A percentile compares a stretch with the other conserved stretches of the same genome.
phyloP scores from a whole-genome alignment of 35 echinoderm and acorn worm species.

The Eucidaris tribuloides region DNA sequence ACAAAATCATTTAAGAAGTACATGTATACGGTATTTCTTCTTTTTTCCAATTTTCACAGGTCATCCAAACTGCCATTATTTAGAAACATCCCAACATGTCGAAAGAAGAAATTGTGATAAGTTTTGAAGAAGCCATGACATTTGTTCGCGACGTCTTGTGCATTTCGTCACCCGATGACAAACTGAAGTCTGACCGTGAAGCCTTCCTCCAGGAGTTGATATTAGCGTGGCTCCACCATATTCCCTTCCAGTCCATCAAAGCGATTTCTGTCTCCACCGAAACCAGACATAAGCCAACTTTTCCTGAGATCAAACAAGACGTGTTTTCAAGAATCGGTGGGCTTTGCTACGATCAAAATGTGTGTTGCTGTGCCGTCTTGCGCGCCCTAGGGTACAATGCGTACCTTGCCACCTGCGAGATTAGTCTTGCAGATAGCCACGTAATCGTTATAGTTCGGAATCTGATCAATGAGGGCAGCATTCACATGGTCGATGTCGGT shows the following conservation, averaged over 20 bases:
- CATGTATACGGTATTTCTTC: no score
- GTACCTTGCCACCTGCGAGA: constrained; percentile 21
- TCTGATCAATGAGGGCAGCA: constrained; percentile 24
- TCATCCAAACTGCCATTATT: no score
- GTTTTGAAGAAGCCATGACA: background rate
- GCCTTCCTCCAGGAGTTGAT: background rate
- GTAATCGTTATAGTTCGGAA: constrained; percentile 25
- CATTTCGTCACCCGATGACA: background rate
- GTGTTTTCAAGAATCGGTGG: constrained; percentile 37
- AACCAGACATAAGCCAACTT: constrained; percentile 33
- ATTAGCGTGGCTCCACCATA: constrained; percentile 1
- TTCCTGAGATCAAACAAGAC: constrained; percentile 47
- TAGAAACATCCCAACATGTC: background rate
- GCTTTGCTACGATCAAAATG: constrained; percentile 43
- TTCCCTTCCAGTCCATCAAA: constrained; percentile 69
- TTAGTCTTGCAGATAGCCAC: constrained; percentile 28
- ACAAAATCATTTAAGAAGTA: no score
- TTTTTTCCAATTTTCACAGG: no score
- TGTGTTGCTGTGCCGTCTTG: constrained; percentile 35
- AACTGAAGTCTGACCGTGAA: background rate
- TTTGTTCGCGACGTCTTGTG: background rate
- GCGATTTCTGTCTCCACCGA: background rate
- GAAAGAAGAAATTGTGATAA: background rate
- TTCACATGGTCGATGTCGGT: constrained; percentile 60
- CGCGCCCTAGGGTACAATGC: constrained; percentile 41